phyloP scores from a whole-genome alignment of 2,888 invertebrate genomes.

The Drosophila colorata region DNA sequence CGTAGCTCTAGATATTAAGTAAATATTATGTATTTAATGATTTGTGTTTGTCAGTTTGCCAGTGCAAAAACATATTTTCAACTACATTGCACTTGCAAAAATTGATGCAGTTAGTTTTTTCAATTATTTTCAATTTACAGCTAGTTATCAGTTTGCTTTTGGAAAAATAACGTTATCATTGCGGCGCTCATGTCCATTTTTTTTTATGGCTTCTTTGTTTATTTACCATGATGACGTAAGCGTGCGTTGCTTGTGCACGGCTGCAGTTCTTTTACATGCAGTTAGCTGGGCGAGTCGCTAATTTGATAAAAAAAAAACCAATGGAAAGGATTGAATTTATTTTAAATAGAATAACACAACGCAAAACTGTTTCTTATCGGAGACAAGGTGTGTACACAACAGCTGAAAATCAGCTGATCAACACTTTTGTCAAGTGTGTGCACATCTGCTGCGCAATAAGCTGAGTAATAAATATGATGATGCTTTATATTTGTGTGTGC shows the following conservation, averaged over 20 bases:
- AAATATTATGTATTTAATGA: not conserved
- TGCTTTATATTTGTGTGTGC: not conserved
- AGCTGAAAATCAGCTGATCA: slow-evolving; percentile 54
- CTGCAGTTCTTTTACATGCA: slow-evolving; percentile 41
- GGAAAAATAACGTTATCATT: slow-evolving; percentile 13
- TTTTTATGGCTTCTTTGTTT: slow-evolving; percentile 70
- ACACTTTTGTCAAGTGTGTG: slow-evolving; percentile 47
- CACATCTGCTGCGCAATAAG: slow-evolving; percentile 38
- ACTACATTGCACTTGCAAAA: not conserved
- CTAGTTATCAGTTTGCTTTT: slow-evolving; percentile 16
- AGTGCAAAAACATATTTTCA: not conserved
- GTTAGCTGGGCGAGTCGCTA: slow-evolving; percentile 11
- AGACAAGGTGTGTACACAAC: slow-evolving; percentile 57
- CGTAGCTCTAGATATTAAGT: slow-evolving; percentile 85
- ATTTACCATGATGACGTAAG: slow-evolving; percentile 64
- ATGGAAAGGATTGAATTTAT: slow-evolving; percentile 18
- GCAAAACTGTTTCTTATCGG: slow-evolving; percentile 69
- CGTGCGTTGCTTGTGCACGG: slow-evolving; percentile 25
- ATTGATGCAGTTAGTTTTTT: not conserved
- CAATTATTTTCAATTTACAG: slow-evolving; percentile 1
- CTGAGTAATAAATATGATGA: not conserved
- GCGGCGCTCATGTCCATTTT: slow-evolving; percentile 23
- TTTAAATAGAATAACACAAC: slow-evolving; percentile 35
- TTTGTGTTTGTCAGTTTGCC: not conserved
- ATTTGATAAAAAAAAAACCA: slow-evolving; percentile 20